phyloP scores from a whole-genome alignment of 2,797 vertebrate species.

The Sardinella longiceps region DNA sequence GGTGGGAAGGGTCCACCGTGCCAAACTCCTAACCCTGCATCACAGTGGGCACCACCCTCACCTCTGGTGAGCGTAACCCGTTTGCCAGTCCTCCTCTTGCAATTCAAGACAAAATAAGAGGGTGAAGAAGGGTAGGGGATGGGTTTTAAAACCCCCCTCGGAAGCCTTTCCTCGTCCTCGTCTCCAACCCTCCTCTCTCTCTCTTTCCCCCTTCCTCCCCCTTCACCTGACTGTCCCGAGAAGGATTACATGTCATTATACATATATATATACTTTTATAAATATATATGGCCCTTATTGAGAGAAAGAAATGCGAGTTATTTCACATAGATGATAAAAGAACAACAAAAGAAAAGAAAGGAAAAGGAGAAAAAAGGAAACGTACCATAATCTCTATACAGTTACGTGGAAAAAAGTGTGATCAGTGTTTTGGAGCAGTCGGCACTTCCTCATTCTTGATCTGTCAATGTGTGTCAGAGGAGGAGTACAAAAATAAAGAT shows the following conservation, averaged over 20 bases:
- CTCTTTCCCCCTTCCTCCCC: slow-evolving; percentile 55
- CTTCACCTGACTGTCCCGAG: slow-evolving; percentile 56
- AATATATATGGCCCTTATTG: slow-evolving; percentile 78
- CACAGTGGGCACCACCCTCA: slow-evolving; percentile 49
- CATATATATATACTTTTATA: slow-evolving; percentile 69
- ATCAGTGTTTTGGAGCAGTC: slow-evolving; percentile 81
- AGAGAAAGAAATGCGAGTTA: slow-evolving; percentile 69
- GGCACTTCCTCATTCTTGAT: slow-evolving; percentile 66
- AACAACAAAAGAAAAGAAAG: slow-evolving; percentile 73
- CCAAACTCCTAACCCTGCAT: slow-evolving; percentile 40
- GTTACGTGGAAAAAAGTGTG: slow-evolving; percentile 85
- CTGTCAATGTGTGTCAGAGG: slow-evolving; percentile 57
- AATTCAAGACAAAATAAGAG: neutral
- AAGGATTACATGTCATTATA: slow-evolving; percentile 65
- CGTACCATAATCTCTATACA: slow-evolving; percentile 85
- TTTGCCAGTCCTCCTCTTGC: neutral
- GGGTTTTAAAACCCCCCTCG: neutral
- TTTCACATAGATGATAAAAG: slow-evolving; percentile 80
- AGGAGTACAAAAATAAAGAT: slow-evolving; percentile 58
- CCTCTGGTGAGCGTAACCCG: slow-evolving; percentile 17
- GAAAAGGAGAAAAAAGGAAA: slow-evolving; percentile 75
- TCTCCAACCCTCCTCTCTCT: slow-evolving; percentile 36
- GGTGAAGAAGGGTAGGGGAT: neutral
- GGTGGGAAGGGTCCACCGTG: neutral
- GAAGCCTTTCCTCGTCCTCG: neutral